Evolutionary conservation across 92 coral and sea anemone genomes (phyloP), one percentile per base, ranked within the genome.

Genomic region (Metridium senile): DNA sequence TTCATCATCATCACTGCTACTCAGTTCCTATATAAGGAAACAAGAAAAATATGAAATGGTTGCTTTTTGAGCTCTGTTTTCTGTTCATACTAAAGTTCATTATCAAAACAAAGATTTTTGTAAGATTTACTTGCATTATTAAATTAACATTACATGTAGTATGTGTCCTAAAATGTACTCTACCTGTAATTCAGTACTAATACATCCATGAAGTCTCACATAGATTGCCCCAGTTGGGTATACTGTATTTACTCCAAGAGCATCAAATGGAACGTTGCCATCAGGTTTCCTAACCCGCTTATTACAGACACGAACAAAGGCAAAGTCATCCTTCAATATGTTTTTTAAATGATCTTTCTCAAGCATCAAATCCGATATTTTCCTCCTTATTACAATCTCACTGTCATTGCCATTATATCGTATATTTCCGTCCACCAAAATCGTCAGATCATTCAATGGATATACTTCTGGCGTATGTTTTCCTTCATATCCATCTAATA

Each of bases 211-310:
- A 11, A 74, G 76, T 68, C 83, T 78, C 13, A 74, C 67, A 29
- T 78, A 78, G 56, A 78, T 67, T 33, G 83, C 76, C 30, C 83
- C 76, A 47, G 83, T 78, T 47, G 83, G 83, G 43, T 78, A 78
- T 1, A 66, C 79, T 17, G 79, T 81, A 52, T 82, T 82, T 10
- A 77, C 39, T 35, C 87, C 83, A 39, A 61, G 77, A 33, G 83
- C 73, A 76, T 76, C 83, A 76, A 68, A 83, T 34, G 78, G 73
- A 9, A 77, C 78, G 68, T 76, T 71, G 25, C 83, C 83, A 76
- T 83, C 83, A 22, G 78, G 74, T 76, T 82, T 83, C 63, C 78
- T 83, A n/a, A 83, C 65, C 75, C 59, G 58, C 72, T 83, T 75
- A 34, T 82, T 82, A 31, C 80, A 49, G 56, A 82, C 82, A 52